Evolutionary conservation across 2,888 invertebrate genomes (phyloP), one percentile per base, ranked within the genome.

Genomic region (Smittia sp.): DNA sequence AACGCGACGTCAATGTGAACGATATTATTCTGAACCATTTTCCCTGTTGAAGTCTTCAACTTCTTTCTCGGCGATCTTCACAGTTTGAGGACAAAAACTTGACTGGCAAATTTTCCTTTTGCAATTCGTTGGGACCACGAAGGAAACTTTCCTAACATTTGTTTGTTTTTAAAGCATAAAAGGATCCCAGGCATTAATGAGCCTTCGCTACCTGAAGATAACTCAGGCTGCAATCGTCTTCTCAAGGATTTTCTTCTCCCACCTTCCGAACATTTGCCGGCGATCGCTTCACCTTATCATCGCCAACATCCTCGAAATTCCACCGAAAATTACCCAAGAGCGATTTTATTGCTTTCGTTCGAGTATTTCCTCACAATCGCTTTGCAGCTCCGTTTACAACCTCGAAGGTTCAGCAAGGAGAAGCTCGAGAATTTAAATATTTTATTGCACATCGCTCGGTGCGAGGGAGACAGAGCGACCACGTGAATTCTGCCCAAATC

Each of bases 1-100:
- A 74, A 74, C 1, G 67, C 74, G 6, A 74, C 74, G 67, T 74
- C 74, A 38, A 74, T 25, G 22, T 54, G 58, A 54, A 74, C 24
- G 9, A 74, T 22, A 13, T 38, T 18, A 67, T 25, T 39, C 18
- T 74, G 66, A 67, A 66, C 74, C 74, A 74, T 74, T 20, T 58
- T 32, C 32, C 9, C 4, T 32, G 32, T 32, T 32, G 32, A 32
- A 46, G n/a, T 39, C 13, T 39, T 7, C 39, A 39, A 39, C 39
- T 7, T n/a, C 15, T 18, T 52, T 13, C 52, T n/a, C 13, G 7
- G 6, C 13, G 52, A 52, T 68, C 68, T 68, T 46, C 20, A 24
- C 68, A 46, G 0, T 11, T 4, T 25, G 27, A 69, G 18, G 20
- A 25, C 15, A 18, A 11, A 54, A 69, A 54, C 4, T 6, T 7